phyloP scores from a whole-genome alignment of 2,888 invertebrate species.

The Siphonodentalium dalli region DNA sequence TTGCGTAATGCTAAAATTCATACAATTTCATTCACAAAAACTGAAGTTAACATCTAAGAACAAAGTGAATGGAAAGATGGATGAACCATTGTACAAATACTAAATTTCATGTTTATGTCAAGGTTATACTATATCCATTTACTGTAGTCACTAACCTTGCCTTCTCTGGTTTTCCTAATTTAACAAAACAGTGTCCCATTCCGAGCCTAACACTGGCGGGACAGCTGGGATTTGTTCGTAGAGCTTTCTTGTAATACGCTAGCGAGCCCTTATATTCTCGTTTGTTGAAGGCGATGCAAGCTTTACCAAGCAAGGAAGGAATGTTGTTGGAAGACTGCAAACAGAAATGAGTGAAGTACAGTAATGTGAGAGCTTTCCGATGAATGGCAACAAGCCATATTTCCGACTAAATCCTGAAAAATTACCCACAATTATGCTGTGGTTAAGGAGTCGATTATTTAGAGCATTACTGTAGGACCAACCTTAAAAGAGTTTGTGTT shows the following conservation, averaged over 20 bases:
- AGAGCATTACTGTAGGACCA: too few relatives aligned
- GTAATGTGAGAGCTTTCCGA: too few relatives aligned
- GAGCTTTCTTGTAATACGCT: slow-evolving; percentile 96
- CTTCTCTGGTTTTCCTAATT: slow-evolving; percentile 92
- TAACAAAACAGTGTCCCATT: slow-evolving; percentile 98
- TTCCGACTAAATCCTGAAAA: too few relatives aligned
- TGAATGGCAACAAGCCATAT: too few relatives aligned
- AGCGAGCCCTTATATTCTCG: slow-evolving; percentile 91
- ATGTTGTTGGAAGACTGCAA: slow-evolving; percentile 82
- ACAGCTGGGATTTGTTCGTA: slow-evolving; percentile 94
- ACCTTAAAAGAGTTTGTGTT: too few relatives aligned
- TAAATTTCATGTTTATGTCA: not conserved
- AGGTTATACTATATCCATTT: not conserved
- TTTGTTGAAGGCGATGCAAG: slow-evolving; percentile 98
- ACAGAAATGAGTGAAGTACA: too few relatives aligned
- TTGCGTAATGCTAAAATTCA: too few relatives aligned
- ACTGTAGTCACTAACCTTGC: slow-evolving; percentile 72
- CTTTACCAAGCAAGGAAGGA: slow-evolving; percentile 95
- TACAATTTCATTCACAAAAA: too few relatives aligned
- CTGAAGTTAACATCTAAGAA: too few relatives aligned
- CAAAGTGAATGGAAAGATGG: not conserved
- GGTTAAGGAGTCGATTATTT: too few relatives aligned
- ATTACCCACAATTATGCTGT: too few relatives aligned
- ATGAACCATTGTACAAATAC: not conserved
- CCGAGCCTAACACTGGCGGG: slow-evolving; percentile 96